phyloP scores from a whole-genome alignment of 2,888 invertebrate species.

The Frankliniella fusca region DNA sequence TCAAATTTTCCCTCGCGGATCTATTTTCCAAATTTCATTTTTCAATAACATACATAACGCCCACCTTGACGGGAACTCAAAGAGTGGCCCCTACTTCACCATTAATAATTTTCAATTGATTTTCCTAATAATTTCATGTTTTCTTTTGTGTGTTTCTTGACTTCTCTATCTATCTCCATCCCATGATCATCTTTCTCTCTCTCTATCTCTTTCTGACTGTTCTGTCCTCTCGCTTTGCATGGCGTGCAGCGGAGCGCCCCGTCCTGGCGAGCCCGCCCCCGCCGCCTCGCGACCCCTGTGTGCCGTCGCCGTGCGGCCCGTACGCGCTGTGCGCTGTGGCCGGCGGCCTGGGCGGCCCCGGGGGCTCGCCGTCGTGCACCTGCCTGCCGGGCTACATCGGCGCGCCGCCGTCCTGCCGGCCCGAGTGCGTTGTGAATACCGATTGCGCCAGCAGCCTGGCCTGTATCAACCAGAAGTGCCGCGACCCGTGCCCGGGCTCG shows the following conservation, averaged over 20 bases:
- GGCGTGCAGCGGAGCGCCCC: conserved; percentile 2
- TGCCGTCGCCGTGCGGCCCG: conserved; percentile 66
- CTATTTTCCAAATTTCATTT: background rate
- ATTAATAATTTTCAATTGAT: background rate
- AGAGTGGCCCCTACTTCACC: background rate
- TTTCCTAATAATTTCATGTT: background rate
- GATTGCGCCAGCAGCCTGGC: conserved; percentile 46
- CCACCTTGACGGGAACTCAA: background rate
- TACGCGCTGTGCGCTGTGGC: conserved; percentile 51
- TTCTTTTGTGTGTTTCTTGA: background rate
- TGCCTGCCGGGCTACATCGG: conserved; percentile 46
- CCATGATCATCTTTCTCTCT: background rate
- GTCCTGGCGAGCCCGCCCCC: conserved; percentile 29
- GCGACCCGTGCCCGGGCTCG: conserved; percentile 46
- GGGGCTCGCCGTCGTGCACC: conserved; percentile 44
- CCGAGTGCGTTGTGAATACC: conserved; percentile 43
- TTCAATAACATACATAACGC: too few relatives aligned
- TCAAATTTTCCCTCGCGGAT: background rate
- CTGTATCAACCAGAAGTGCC: conserved; percentile 46
- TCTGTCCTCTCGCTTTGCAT: conserved; percentile 9
- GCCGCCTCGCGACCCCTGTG: conserved; percentile 56
- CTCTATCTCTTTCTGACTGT: conserved; percentile 20
- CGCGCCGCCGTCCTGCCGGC: conserved; percentile 43
- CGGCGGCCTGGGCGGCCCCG: conserved; percentile 41
- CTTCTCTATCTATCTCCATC: too few relatives aligned